Conservation (phyloP, 2,797 vertebrate genomes). For the Syngnathus rostellatus region DNA sequence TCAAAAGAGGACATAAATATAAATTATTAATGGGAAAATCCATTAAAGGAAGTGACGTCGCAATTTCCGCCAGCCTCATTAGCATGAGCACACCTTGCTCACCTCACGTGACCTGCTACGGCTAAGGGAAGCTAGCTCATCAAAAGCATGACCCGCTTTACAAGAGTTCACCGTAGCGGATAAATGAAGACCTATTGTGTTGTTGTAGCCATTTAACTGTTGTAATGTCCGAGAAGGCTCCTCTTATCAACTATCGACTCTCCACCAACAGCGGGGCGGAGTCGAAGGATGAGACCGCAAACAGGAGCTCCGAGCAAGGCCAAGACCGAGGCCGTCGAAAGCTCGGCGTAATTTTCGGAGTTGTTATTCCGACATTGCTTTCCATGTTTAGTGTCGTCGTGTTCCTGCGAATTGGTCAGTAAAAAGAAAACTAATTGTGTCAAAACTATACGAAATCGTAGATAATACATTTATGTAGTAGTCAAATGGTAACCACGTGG, state of each 20-base stretch:
- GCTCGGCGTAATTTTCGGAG: constrained; percentile 72
- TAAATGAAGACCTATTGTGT: neutral
- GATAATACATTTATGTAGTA: neutral
- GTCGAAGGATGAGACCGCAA: neutral
- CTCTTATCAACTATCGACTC: constrained; percentile 45
- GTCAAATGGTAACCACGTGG: neutral
- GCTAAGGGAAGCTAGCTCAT: too few species aligned
- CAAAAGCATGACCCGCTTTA: neutral
- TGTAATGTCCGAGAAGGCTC: constrained; percentile 47
- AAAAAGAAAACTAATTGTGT: neutral
- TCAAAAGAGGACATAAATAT: neutral
- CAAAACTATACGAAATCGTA: neutral
- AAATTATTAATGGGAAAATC: neutral
- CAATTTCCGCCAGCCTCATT: neutral
- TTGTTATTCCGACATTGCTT: constrained; percentile 73
- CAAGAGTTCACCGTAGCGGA: neutral
- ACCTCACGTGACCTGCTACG: neutral
- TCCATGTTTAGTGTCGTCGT: constrained; percentile 81
- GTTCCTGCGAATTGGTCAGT: constrained; percentile 75
- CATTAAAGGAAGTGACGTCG: constrained; percentile 10
- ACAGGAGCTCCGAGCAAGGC: neutral
- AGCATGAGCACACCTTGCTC: constrained; percentile 8
- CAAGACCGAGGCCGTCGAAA: constrained; percentile 10
- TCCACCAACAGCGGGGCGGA: neutral
- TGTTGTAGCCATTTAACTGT: neutral